These are phyloP conservation scores for Theocolax elegans DNA, from an alignment of 1,140 invertebrate genomes.

Conservation along the genomic window DNA sequence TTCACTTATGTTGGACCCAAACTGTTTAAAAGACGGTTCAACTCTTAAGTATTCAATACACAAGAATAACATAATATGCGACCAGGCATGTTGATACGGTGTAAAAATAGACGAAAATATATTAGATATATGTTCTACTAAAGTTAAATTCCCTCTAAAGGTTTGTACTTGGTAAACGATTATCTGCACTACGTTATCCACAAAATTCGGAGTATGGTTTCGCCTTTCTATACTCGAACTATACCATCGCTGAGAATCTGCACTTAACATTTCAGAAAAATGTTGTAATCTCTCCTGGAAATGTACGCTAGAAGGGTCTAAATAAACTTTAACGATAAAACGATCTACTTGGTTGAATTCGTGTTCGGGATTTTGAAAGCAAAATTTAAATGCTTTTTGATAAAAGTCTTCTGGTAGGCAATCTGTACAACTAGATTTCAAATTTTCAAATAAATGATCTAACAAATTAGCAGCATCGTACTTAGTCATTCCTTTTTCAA, in stretches of 20 bases:
- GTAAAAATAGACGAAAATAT: conserved; percentile 27
- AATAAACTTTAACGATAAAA: conserved; percentile 28
- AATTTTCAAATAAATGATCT: conserved; percentile 11
- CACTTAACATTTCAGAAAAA: neutral
- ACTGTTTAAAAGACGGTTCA: conserved; percentile 14
- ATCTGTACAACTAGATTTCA: conserved; percentile 23
- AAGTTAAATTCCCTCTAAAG: conserved; percentile 18
- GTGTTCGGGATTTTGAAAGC: conserved; percentile 20
- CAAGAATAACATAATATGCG: conserved; percentile 43
- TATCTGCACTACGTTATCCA: conserved; percentile 5
- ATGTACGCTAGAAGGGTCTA: conserved; percentile 23
- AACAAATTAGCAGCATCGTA: conserved; percentile 8
- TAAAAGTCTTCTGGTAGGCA: conserved; percentile 40
- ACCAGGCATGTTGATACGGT: conserved; percentile 31
- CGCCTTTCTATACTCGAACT: conserved; percentile 13
- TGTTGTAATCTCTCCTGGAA: conserved; percentile 14
- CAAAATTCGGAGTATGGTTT: conserved; percentile 9
- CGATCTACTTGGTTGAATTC: neutral
- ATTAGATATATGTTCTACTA: conserved; percentile 36
- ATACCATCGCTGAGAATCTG: conserved; percentile 16
- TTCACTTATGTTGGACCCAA: conserved; percentile 27
- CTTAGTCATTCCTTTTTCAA: neutral
- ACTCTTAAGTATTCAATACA: conserved; percentile 16
- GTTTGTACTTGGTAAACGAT: conserved; percentile 18
- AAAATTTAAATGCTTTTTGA: conserved; percentile 32